A percentile compares a stretch with the other conserved stretches of the same genome.
These are phyloP conservation scores for Marmota monax DNA, from an alignment of 2,113 vertebrate genomes.

Conservation along the genomic window DNA sequence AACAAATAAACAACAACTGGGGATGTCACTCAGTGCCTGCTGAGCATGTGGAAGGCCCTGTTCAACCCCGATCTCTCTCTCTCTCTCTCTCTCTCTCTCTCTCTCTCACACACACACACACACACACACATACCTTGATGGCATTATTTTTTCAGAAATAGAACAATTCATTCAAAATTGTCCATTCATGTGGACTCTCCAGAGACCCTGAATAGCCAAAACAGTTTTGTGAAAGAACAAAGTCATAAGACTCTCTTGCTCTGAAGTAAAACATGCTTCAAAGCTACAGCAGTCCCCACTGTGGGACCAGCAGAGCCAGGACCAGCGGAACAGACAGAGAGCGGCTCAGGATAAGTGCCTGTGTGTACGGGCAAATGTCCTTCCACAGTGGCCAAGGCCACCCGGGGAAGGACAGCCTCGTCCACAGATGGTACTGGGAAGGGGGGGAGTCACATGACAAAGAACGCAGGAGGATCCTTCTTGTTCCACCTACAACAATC, in stretches of 20 bases:
- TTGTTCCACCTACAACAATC: background rate
- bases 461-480: rapidly evolving
- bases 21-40: too few relatives aligned
- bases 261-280: background rate
- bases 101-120: too few relatives aligned
- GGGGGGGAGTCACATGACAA: too few relatives aligned
- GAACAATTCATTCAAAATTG: too few relatives aligned
- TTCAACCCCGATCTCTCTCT: too few relatives aligned
- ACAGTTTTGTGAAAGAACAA: background rate
- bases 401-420: background rate
- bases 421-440: too few relatives aligned
- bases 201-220: background rate
- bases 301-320: background rate
- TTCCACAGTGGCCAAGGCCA: background rate
- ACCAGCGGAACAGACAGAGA: background rate
- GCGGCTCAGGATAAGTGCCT: too few relatives aligned
- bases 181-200: too few relatives aligned
- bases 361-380: background rate
- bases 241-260: background rate
- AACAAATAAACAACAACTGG: too few relatives aligned
- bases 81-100: too few relatives aligned
- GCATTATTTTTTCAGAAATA: background rate
- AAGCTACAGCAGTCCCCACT: background rate
- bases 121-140: background rate
- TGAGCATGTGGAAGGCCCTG: too few relatives aligned